These are phyloP conservation scores for Xyrauchen texanus DNA, from an alignment of 2,113 vertebrate species.

Conservation along the genomic window DNA sequence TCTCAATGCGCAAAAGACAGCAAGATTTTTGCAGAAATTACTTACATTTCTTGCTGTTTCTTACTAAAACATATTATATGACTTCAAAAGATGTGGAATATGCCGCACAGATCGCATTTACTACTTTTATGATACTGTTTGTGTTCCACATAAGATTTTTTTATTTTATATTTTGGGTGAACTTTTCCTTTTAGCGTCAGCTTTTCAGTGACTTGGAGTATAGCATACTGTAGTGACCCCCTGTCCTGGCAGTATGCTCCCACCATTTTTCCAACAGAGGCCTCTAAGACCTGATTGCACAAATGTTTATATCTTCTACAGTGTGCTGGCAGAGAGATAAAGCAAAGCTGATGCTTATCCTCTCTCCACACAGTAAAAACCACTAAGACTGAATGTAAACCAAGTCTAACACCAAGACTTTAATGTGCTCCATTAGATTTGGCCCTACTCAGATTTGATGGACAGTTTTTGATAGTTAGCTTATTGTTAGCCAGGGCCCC, in stretches of 20 bases:
- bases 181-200: too few species aligned
- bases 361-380: constrained; percentile 70
- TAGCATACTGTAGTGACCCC: neutral
- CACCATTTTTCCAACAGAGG: constrained; percentile 50
- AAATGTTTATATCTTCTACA: constrained; percentile 76
- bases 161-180: too few species aligned
- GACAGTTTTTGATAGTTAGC: constrained; percentile 37
- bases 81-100: too few species aligned
- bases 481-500: neutral
- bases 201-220: neutral
- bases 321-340: constrained; percentile 75
- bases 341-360: constrained; percentile 76
- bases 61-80: too few species aligned
- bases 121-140: too few species aligned
- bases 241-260: constrained; percentile 40
- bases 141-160: too few species aligned
- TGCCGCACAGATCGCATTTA: too few species aligned
- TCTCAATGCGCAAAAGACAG: too few species aligned
- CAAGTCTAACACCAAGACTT: constrained; percentile 66
- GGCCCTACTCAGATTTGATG: constrained; percentile 62
- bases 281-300: constrained; percentile 68
- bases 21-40: too few species aligned
- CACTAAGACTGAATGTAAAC: constrained; percentile 76
- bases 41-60: too few species aligned
- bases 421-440: constrained; percentile 73